Base-by-base conservation (phyloP, 2,797 vertebrate genomes). In the Vireo griseus region DNA sequence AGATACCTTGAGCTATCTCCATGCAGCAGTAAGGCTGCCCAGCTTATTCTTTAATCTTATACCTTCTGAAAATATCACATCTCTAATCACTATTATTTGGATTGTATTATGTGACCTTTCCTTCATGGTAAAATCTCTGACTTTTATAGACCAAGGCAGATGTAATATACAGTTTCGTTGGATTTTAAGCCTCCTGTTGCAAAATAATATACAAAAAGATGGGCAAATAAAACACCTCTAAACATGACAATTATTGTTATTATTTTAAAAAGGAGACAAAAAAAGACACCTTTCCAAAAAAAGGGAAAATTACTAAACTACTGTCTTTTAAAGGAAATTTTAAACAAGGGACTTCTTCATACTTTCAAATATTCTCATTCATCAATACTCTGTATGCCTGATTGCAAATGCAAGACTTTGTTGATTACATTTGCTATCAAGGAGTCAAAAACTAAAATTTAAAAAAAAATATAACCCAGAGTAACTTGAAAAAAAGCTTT, bases 201-300 rank as follows among this genome's bases (percentile, higher is more conserved):
- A 91, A 89, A 75, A 29, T 9, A 42, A 39, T 26, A 5, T 55
- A 6, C 13, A 65, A 77, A 86, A 84, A 63, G 5, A 68, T 21
- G 21, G 5, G 6, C 31, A 83, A 94, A 54, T n/a, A 51, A 73
- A 88, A 45, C 25, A 3, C 0, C 2, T 75, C 11, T 62, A 33
- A 16, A 25, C 1, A 3, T 26, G 3, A 21, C 42, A 61, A 76
- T 58, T 55, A 28, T 15, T 48, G 5, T 2, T 35, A 25, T 33
- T 74, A 45, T 57, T 74, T 9, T 31, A 63, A 93, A 87, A 24
- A 5, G 31, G 19, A 45, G 13, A 25, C 0, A 20, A 33, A 52
- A 5, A 48, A 42, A 6, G 5, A 20, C 1, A 16, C 0, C 3
- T 33, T 54, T 52, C 25, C 2, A 6, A 22, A 33, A 31, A 63